These are phyloP conservation scores for Aromia moschata DNA, from an alignment of 2,888 invertebrate genomes.

Conservation along the genomic window DNA sequence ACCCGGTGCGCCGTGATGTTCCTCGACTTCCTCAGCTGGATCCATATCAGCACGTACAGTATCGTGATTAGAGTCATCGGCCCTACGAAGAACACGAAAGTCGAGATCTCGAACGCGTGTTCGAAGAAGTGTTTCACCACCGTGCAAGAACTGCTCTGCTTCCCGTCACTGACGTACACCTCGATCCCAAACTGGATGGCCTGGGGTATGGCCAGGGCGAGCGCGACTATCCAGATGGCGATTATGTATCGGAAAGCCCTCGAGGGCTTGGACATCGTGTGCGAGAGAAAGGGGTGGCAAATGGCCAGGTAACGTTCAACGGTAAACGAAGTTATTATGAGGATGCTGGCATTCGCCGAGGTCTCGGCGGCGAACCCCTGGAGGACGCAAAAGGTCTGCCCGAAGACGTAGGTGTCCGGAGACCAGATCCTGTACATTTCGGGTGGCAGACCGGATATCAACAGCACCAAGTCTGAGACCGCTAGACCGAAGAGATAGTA, in stretches of 20 bases:
- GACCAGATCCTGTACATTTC: slow-evolving; percentile 84
- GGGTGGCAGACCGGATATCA: slow-evolving; percentile 82
- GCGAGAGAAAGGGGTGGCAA: slow-evolving; percentile 74
- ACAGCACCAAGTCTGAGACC: slow-evolving; percentile 82
- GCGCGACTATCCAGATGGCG: slow-evolving; percentile 79
- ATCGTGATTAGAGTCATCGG: slow-evolving; percentile 89
- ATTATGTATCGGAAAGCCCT: slow-evolving; percentile 83
- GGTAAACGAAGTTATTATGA: slow-evolving; percentile 86
- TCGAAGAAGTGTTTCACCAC: slow-evolving; percentile 65
- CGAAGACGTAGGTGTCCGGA: slow-evolving; percentile 80
- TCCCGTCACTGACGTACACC: slow-evolving; percentile 35
- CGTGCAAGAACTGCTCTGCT: slow-evolving; percentile 45
- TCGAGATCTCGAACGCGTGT: slow-evolving; percentile 82
- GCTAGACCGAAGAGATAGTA: slow-evolving; percentile 87
- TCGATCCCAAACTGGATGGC: slow-evolving; percentile 62
- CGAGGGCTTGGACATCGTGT: slow-evolving; percentile 88
- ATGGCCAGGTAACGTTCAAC: slow-evolving; percentile 72
- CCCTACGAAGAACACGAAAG: slow-evolving; percentile 83
- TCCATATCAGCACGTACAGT: slow-evolving; percentile 79
- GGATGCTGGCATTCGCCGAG: slow-evolving; percentile 79
- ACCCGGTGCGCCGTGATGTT: slow-evolving; percentile 35
- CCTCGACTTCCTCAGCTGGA: slow-evolving; percentile 73
- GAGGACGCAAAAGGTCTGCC: slow-evolving; percentile 79
- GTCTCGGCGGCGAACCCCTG: slow-evolving; percentile 83
- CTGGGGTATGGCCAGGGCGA: slow-evolving; percentile 78